These are phyloP conservation scores for Leucophenga varia DNA, from an alignment of 1,140 invertebrate species.

Conservation along the genomic window DNA sequence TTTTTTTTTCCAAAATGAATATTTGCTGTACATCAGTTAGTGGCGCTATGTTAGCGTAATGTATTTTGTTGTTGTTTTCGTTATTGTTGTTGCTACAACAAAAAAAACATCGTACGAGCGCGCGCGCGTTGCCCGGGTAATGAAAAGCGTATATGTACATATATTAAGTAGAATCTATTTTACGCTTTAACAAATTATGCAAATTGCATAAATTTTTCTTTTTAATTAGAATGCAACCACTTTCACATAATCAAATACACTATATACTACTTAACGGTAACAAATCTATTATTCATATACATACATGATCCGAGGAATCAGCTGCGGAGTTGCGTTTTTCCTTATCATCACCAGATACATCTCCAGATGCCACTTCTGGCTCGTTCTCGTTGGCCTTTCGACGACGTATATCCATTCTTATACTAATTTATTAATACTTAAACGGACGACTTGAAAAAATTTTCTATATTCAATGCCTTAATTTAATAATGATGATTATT, in stretches of 20 bases:
- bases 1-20: no score
- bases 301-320: slow-evolving; percentile 56
- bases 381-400: slow-evolving; percentile 41
- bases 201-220: slow-evolving; percentile 15
- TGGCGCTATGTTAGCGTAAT: slow-evolving; percentile 26
- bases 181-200: slow-evolving; percentile 39
- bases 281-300: no score
- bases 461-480: no score
- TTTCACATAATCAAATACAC: background rate
- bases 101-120: slow-evolving; percentile 38
- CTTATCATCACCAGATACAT: slow-evolving; percentile 9
- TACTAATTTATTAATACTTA: no score
- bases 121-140: slow-evolving; percentile 26
- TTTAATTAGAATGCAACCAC: background rate
- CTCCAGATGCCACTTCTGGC: slow-evolving; percentile 9
- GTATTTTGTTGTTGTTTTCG: slow-evolving; percentile 12
- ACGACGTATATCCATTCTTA: slow-evolving; percentile 41
- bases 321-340: slow-evolving; percentile 44
- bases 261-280: no score
- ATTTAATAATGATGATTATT: no score
- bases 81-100: slow-evolving; percentile 24
- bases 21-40: no score
- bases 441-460: no score
- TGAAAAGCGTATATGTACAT: slow-evolving; percentile 14
- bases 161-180: slow-evolving; percentile 17